Conservation (phyloP, 2,888 invertebrate genomes). For the Tenodera sinensis region DNA sequence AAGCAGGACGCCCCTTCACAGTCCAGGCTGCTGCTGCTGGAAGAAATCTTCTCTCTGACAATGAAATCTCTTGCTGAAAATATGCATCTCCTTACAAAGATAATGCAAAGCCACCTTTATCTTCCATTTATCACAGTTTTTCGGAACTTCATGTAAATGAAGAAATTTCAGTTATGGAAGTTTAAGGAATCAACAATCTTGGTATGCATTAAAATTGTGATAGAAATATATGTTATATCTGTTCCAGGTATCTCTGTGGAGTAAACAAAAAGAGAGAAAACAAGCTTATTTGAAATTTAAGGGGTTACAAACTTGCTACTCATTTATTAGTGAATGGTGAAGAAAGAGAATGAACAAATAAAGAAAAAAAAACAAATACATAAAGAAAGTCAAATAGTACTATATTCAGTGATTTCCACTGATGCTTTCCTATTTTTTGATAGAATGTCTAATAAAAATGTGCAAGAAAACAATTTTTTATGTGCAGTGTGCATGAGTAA, state of each 20-base stretch:
- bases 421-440: slow-evolving; percentile 17
- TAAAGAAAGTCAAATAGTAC: not conserved
- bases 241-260: not conserved
- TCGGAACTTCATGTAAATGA: not conserved
- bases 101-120: too few relatives aligned
- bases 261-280: not conserved
- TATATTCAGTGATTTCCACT: not conserved
- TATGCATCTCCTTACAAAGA: not conserved
- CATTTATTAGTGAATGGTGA: not conserved
- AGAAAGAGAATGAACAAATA: not conserved
- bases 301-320: not conserved
- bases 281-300: not conserved
- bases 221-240: not conserved
- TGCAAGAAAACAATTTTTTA: not conserved
- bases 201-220: not conserved
- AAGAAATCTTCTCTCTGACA: slow-evolving; percentile 29
- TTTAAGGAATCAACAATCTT: not conserved
- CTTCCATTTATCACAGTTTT: not conserved
- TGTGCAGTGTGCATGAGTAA: not conserved
- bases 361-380: not conserved
- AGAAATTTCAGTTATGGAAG: not conserved
- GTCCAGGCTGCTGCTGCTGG: slow-evolving; percentile 27
- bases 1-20: slow-evolving; percentile 28
- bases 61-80: slow-evolving; percentile 35
- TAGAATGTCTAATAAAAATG: not conserved